Base-by-base conservation (phyloP, 2,888 invertebrate genomes). In the Heliconius ismenius region DNA sequence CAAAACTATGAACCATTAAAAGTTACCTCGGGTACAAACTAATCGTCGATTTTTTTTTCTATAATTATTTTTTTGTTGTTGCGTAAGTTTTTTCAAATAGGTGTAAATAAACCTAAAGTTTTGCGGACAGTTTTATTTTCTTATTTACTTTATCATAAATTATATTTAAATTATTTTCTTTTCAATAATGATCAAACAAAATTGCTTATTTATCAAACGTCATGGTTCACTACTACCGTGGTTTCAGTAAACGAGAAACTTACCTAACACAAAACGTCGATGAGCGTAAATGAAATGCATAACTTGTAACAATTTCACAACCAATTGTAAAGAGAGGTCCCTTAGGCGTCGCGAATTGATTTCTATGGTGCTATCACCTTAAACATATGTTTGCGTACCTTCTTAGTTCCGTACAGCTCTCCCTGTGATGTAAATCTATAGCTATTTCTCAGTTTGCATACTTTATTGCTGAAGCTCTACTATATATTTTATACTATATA, bases 331-430 rank as follows among this genome's bases (percentile, higher is more conserved):
- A 7, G 54, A 68, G 49, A 21, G 58, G 54, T 74, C 74, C 62
- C 69, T 70, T 58, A 72, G 58, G 36, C 70, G 72, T 67, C 26
- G 43, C 74, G 65, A 67, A 77, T 77, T 75, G 65, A 60, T 77
- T 77, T 58, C 58, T 49, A 72, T 62, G 49, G 58, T 24, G 39
- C 39, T 43, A 21, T 64, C 43, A 75, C 75, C 32, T 62, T 65
- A 54, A 28, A 65, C 62, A 62, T 65, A 24, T 62, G 26, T 60
- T 39, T 63, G 24, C 26, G 24, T 72, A 60, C 15, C 39, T 62
- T 64, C 60, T 74, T 24, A 60, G 74, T 79, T 78, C 79, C 76
- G 79, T 74, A 76, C 77, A 72, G n/a, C 67, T 65, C 15, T 39
- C 39, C 54, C 60, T 75, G 65, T 74, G 58, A 24, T 67, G 72